A percentile compares a stretch with the other conserved stretches of the same genome.
Evolutionary conservation across 2,888 invertebrate genomes (phyloP).

Genomic region (Cheilosia pagana): DNA sequence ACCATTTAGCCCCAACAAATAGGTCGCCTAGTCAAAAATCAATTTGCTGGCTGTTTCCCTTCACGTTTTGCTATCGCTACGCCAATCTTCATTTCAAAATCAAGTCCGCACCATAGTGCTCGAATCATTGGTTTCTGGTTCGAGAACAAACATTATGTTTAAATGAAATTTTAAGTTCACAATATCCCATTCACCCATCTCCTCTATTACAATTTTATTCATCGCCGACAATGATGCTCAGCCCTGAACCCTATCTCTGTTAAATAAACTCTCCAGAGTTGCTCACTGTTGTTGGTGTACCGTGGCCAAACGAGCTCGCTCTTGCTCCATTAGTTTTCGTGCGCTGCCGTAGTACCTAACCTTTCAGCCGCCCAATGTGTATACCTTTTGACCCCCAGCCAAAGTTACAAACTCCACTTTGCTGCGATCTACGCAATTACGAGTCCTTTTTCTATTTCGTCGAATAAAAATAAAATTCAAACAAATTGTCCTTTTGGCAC

Average conservation of each 20-base stretch:
- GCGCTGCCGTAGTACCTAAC: not conserved
- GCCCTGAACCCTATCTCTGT: not conserved
- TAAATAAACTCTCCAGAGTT: constrained; percentile 4
- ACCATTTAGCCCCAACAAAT: no score
- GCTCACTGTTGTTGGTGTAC: not conserved
- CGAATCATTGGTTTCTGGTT: not conserved
- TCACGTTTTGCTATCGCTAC: no score
- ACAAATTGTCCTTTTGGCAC: constrained; percentile 73
- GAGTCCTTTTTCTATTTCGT: constrained; percentile 54
- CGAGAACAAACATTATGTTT: constrained; percentile 14
- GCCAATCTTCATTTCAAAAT: no score
- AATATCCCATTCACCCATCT: constrained; percentile 15
- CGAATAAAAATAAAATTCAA: constrained; percentile 67
- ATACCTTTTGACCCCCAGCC: constrained; percentile 23
- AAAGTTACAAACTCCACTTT: constrained; percentile 9
- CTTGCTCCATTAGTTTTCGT: constrained; percentile 35
- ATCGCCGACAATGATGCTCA: not conserved
- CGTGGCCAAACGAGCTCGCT: not conserved
- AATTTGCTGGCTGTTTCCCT: no score
- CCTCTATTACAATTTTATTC: constrained; percentile 15
- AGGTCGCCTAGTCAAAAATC: no score
- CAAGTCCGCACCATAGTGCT: no score
- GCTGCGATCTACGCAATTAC: constrained; percentile 58
- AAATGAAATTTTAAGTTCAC: constrained; percentile 21
- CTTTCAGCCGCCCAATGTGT: constrained; percentile 2